Conservation (phyloP, 2,113 vertebrate species). For the Junco hyemalis region DNA sequence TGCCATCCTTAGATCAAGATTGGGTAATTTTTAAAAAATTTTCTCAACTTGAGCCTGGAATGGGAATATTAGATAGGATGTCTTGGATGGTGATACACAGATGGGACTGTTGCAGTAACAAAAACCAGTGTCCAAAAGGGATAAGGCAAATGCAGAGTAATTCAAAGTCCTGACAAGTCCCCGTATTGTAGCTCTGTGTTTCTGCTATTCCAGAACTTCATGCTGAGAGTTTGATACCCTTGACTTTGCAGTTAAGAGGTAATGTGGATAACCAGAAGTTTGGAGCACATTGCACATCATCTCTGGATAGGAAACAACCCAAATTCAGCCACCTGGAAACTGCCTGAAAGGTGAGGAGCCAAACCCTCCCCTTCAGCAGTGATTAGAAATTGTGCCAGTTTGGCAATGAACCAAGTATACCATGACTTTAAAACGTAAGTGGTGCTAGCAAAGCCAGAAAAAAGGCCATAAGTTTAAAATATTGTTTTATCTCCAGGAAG, state of each 20-base stretch:
- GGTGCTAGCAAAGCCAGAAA: neutral
- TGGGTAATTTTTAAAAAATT: rapidly evolving
- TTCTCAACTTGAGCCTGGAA: neutral
- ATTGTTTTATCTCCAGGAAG: neutral
- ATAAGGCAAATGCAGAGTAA: neutral
- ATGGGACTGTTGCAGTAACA: neutral
- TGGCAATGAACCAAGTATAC: neutral
- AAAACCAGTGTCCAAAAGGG: neutral
- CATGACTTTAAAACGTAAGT: neutral
- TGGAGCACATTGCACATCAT: neutral
- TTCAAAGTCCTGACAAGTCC: neutral
- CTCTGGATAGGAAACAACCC: neutral
- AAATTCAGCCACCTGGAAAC: neutral
- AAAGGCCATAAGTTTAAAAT: neutral
- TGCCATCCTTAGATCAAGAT: neutral
- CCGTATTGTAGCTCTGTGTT: neutral
- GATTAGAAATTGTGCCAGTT: neutral
- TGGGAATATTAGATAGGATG: neutral
- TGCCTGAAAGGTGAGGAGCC: neutral
- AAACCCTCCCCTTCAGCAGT: neutral
- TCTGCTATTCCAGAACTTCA: neutral
- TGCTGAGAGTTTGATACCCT: neutral
- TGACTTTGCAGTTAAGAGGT: neutral
- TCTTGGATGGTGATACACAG: neutral
- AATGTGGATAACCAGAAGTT: neutral